These are phyloP conservation scores for Apis cerana DNA, from an alignment of 1,140 invertebrate genomes.

Conservation along the genomic window DNA sequence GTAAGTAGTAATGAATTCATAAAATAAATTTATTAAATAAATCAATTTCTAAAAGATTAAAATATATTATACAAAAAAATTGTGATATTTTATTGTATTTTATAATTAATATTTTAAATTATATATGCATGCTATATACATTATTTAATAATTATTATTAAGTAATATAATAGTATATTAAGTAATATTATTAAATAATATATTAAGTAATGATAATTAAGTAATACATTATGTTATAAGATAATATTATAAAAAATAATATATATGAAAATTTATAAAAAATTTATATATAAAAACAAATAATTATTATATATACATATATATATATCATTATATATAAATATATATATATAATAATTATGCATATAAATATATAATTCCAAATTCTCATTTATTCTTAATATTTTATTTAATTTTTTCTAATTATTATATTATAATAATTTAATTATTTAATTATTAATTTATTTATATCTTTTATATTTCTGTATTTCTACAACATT, in stretches of 20 bases:
- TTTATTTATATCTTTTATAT: not conserved
- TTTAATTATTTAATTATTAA: slow-evolving; percentile 12
- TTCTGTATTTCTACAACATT: too few relatives aligned
- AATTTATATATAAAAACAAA: not conserved
- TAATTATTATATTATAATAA: slow-evolving; percentile 12
- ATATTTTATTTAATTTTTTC: slow-evolving; percentile 9
- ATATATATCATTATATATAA: not conserved
- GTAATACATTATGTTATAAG: not conserved
- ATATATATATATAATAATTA: not conserved
- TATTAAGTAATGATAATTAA: not conserved
- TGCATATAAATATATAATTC: not conserved
- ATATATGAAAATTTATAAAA: too few relatives aligned
- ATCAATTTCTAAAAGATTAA: not conserved
- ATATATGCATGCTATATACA: not conserved
- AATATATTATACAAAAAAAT: not conserved
- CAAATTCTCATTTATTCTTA: not conserved
- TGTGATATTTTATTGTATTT: not conserved
- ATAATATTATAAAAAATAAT: not conserved
- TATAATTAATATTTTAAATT: not conserved
- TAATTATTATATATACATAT: not conserved
- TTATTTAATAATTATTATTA: not conserved
- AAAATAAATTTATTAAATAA: not conserved
- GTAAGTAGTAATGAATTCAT: slow-evolving; percentile 3
- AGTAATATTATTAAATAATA: not conserved
- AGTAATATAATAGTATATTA: not conserved